Evolutionary conservation across 2,113 vertebrate species (phyloP).

Genomic region (Solenodon paradoxus): DNA sequence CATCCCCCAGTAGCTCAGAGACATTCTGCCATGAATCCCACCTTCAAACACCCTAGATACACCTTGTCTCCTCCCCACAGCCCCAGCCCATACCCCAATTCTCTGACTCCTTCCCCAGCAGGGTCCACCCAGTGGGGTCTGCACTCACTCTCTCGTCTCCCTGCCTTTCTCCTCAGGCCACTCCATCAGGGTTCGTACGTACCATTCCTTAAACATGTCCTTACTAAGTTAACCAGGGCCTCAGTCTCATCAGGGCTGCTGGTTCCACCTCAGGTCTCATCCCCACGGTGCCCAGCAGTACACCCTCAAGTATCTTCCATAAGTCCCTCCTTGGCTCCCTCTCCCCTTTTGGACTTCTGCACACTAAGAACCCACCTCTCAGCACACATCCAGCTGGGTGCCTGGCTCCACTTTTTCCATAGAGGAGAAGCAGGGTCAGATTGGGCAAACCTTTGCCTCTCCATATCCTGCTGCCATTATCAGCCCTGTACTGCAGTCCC

Average conservation of each 20-base stretch:
- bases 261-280: background rate
- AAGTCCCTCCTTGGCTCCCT: background rate
- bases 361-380: background rate
- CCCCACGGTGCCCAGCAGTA: background rate
- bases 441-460: background rate
- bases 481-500: fast-evolving
- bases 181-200: background rate
- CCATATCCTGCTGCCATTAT: background rate
- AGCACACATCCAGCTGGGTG: background rate
- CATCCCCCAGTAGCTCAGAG: background rate
- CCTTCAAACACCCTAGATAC: background rate
- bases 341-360: background rate
- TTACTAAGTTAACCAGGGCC: background rate
- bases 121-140: too few species aligned
- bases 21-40: too few species aligned
- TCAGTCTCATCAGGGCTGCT: background rate
- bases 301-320: background rate
- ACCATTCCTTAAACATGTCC: background rate
- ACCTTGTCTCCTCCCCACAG: too few species aligned
- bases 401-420: background rate
- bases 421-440: background rate
- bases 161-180: background rate
- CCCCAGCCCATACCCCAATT: too few species aligned
- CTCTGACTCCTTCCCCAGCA: background rate
- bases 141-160: background rate